Base-by-base conservation (phyloP, 2,113 vertebrate species). In the Syngnathus floridae region DNA sequence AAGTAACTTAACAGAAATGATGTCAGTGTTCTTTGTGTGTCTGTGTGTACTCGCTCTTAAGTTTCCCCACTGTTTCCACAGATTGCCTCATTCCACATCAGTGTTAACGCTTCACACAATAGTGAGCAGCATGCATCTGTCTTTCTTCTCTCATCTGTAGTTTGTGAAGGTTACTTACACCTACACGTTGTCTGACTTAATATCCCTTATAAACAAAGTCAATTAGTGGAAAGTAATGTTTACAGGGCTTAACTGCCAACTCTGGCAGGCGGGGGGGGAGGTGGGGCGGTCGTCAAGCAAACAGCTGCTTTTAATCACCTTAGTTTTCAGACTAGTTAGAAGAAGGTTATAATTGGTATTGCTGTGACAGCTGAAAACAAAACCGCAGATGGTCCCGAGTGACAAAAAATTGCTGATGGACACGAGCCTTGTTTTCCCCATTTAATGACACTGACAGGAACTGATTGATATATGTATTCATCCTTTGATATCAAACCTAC, bases 171-270 rank as follows among this genome's bases (percentile, higher is more conserved):
- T 88, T 87, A 85, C 76, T 71, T 68, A 87, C 87, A 74, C 89
- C 88, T 84, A 86, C 87, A 63, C 70, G 65, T 70, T 71, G 65
- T 72, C 84, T 78, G 86, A 88, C 81, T 84, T 84, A 84, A 88
- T 87, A 85, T 84, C 78, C 71, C 73, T 78, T 80, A 85, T 84
- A 89, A 90, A 90, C 86, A 88, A 87, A 87, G 81, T 80, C 89
- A 89, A 91, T 91, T 89, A 90, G 83, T 57, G 75, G 61, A 70
- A 84, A 82, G 81, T 73, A 73, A 82, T 84, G 81, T 78, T 76
- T 13, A 62, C 67, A 59, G 69, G 51, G 88, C 77, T 83, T 84
- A 85, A 74, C 76, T 65, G 70, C 21, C 52, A 59, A 70, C 76
- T 40, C 64, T 56, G 63, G 68, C 13, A 52, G 22, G 21, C 54